These are phyloP conservation scores for Arvicanthis niloticus DNA, from an alignment of 2,113 vertebrate species.

Conservation along the genomic window DNA sequence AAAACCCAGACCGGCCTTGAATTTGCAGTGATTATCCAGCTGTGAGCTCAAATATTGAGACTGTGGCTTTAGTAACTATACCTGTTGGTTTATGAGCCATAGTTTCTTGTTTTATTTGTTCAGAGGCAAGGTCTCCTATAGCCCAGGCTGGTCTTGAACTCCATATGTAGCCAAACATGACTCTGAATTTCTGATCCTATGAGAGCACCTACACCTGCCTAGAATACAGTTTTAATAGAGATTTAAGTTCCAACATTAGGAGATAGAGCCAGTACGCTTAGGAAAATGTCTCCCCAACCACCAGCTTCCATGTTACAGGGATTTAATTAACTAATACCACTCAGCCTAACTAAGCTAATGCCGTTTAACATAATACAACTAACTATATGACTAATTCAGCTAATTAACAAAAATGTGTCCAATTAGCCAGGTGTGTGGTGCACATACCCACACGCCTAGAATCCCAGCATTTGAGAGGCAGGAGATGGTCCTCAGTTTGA, in stretches of 20 bases:
- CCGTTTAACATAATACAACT: neutral
- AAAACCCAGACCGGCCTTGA: neutral
- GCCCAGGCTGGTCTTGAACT: neutral
- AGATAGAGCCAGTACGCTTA: neutral
- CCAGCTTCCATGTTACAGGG: neutral
- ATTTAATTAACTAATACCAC: constrained; percentile 13
- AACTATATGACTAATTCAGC: neutral
- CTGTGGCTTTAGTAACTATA: too few relatives aligned
- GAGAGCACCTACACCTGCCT: neutral
- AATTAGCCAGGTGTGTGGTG: neutral
- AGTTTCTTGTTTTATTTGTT: neutral
- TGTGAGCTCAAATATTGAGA: neutral
- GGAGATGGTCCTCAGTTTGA: neutral
- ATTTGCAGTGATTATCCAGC: neutral
- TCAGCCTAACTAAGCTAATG: neutral
- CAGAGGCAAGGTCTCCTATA: neutral
- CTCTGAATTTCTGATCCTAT: neutral
- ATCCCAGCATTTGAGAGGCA: neutral
- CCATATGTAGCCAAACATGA: neutral
- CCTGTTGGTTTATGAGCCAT: too few relatives aligned
- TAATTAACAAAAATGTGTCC: neutral
- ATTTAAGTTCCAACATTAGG: neutral
- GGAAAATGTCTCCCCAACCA: neutral
- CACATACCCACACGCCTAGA: neutral
- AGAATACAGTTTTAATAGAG: neutral